Evolutionary conservation across 37 sponge, comb jelly and placozoan species (phyloP), one percentile per base, ranked within the genome.

Genomic region (Ephydatia muelleri): DNA sequence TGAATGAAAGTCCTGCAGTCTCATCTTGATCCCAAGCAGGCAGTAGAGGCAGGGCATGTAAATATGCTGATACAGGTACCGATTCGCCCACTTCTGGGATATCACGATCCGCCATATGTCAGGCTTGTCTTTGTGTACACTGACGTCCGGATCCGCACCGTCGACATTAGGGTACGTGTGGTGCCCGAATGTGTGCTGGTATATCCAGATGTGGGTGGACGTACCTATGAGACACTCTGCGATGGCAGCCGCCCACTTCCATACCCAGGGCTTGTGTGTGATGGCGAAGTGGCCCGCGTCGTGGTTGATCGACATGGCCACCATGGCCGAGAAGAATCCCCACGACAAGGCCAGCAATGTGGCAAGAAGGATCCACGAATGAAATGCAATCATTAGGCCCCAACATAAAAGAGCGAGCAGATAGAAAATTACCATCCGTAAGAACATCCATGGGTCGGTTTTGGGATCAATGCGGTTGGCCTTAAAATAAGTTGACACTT

Each of bases 141-240:
- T 57, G 27, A 87, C 70, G 28, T 88, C 89, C 26, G 89, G 89
- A 57, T 88, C 89, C 23, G 87, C 49, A 9, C 67, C 75, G 35
- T 77, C 79, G 31, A 80, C 22, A 68, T 88, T 88, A 35, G 89
- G 76, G 84, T 85, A 84, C 5, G 40, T 32, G 39, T 88, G 89
- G 48, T 88, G 89, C 25, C 89, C 89, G 1, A 85, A 31, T 21
- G 67, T 67, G 33, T 88, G 89, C 80, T 88, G 73, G 64, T 72
- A 38, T 29, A 35, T 68, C 82, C 82, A 82, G 23, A 38, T 29
- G 35, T 47, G 43, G 22, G 49, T 22, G 29, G 82, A 82, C 25
- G 72, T 21, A n/a, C 82, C 82, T 1, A 48, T 43, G 23, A 72
- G 23, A 23, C 73, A 82, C 22, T 26, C 68, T 29, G 27, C 22